Evolutionary conservation across 2,797 vertebrate genomes (phyloP).

Genomic region (Basileuterus tristriatus): DNA sequence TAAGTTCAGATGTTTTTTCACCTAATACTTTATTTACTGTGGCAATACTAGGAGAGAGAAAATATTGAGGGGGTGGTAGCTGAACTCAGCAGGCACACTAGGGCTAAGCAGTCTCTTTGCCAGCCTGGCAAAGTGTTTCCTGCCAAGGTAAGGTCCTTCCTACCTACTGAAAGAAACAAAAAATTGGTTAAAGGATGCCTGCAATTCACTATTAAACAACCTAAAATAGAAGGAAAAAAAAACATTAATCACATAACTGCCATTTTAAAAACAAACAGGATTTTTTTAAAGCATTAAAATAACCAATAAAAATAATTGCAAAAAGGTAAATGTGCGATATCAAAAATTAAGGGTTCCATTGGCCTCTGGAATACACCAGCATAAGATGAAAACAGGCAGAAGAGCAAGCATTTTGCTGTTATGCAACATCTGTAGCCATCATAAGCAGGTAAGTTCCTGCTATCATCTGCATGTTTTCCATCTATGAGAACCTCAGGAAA

Average conservation of each 20-base stretch:
- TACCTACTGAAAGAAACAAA: constrained; percentile 7
- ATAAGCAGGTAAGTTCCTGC: not conserved
- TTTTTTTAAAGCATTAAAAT: not conserved
- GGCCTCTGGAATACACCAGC: not conserved
- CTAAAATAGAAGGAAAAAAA: not conserved
- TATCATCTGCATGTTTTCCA: not conserved
- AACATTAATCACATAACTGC: not conserved
- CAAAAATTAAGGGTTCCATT: not conserved
- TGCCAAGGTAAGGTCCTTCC: not conserved
- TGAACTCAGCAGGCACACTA: not conserved
- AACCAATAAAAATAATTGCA: not conserved
- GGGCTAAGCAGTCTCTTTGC: not conserved
- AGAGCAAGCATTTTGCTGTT: not conserved
- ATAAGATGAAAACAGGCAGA: not conserved
- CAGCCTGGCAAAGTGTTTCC: not conserved
- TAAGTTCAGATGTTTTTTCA: not conserved
- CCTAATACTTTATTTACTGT: not conserved
- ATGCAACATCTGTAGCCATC: not conserved
- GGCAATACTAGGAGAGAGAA: not conserved
- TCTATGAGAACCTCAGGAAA: not conserved
- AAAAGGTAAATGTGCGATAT: not conserved
- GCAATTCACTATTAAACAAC: not conserved
- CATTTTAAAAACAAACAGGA: not conserved
- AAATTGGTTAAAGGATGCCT: not conserved
- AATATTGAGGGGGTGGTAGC: not conserved